phyloP scores from a whole-genome alignment of 2,797 vertebrate species.

The Dromococcyx pavoninus region DNA sequence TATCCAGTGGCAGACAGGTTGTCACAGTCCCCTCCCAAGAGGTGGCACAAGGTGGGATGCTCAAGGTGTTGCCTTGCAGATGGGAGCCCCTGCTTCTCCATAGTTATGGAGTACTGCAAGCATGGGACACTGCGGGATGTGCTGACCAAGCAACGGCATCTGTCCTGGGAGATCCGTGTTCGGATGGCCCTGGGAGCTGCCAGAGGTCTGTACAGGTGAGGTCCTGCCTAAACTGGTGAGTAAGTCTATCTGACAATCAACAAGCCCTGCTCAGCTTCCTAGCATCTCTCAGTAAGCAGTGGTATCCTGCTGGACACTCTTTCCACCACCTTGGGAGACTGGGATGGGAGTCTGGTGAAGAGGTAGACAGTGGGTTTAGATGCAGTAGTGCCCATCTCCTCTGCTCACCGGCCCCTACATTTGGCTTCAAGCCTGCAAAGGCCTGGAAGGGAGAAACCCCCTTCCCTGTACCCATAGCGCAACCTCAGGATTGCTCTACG shows the following conservation, averaged over 20 bases:
- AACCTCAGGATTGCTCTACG: not conserved
- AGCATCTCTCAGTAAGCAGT: not conserved
- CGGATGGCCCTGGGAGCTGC: slow-evolving; percentile 83
- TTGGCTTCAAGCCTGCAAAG: not conserved
- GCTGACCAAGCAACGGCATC: slow-evolving; percentile 66
- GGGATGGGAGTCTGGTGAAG: not conserved
- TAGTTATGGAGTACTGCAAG: slow-evolving; percentile 90
- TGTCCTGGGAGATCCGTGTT: slow-evolving; percentile 77
- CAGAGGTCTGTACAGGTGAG: slow-evolving; percentile 86
- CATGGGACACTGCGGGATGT: slow-evolving; percentile 84
- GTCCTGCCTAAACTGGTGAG: rapidly evolving
- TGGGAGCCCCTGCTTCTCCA: slow-evolving; percentile 78
- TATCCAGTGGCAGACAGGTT: not conserved
- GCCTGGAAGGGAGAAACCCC: not conserved
- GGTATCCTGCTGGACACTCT: not conserved
- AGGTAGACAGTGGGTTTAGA: not conserved
- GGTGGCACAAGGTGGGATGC: not conserved
- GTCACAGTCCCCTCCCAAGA: not conserved
- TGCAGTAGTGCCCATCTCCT: not conserved
- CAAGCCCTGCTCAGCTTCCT: not conserved
- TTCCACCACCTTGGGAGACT: not conserved
- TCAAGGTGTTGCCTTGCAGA: slow-evolving; percentile 64
- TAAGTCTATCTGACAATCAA: not conserved
- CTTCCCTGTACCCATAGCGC: not conserved
- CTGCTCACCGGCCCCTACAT: not conserved